Evolutionary conservation across 2,888 invertebrate species (phyloP).

Genomic region (Lasius fuliginosus): DNA sequence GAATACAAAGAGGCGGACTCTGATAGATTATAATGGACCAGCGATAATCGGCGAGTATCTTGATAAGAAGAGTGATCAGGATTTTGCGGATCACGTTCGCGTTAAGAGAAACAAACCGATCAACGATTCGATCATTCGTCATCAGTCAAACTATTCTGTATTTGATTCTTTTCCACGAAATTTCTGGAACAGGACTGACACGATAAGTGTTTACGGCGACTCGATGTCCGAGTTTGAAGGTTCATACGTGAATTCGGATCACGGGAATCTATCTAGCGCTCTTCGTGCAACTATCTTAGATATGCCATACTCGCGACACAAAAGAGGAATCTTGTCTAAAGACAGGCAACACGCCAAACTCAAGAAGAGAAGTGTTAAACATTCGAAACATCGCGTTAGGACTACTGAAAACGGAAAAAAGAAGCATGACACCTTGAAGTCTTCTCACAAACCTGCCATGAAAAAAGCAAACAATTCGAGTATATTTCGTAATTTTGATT

Average conservation of each 20-base stretch:
- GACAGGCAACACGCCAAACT: neutral
- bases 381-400: neutral
- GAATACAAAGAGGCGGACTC: slow-evolving; percentile 11
- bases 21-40: slow-evolving; percentile 50
- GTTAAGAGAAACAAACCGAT: slow-evolving; percentile 56
- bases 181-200: neutral
- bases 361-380: slow-evolving; percentile 4
- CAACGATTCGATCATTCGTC: slow-evolving; percentile 16
- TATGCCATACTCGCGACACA: neutral
- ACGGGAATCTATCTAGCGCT: neutral
- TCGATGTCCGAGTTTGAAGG: neutral
- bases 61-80: slow-evolving; percentile 53
- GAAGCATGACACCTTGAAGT: neutral
- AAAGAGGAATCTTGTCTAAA: neutral
- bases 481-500: neutral
- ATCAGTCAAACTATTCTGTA: slow-evolving; percentile 36
- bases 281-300: neutral
- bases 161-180: slow-evolving; percentile 57
- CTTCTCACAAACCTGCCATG: neutral
- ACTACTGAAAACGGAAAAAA: neutral
- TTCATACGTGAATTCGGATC: neutral
- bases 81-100: slow-evolving; percentile 55
- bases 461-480: slow-evolving; percentile 5
- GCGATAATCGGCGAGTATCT: slow-evolving; percentile 14
- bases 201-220: neutral